Conservation (phyloP, 92 coral and sea anemone genomes). For the Actinostola sp. region DNA sequence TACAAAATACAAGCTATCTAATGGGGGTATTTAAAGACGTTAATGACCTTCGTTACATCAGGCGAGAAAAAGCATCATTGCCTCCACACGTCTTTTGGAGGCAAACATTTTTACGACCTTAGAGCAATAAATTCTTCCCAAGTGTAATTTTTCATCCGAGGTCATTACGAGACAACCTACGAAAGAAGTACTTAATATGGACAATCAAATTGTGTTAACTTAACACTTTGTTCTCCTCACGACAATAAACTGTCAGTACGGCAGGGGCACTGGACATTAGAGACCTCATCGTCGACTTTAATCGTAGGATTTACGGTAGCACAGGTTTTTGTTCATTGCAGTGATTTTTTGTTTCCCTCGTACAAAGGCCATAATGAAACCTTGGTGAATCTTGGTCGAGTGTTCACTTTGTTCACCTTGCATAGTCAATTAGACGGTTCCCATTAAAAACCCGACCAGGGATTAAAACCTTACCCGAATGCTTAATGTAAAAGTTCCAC, state of each 20-base stretch:
- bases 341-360: neutral
- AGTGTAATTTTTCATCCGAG: slow-evolving; percentile 27
- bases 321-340: neutral
- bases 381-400: slow-evolving; percentile 1
- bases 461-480: slow-evolving; percentile 16
- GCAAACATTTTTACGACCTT: slow-evolving; percentile 6
- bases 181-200: slow-evolving; percentile 16
- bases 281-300: slow-evolving; percentile 5
- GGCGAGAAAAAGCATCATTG: slow-evolving; percentile 1
- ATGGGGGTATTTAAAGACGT: slow-evolving; percentile 14
- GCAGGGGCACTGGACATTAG: slow-evolving; percentile 15
- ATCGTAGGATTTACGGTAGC: neutral
- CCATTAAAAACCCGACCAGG: neutral
- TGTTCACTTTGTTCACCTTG: slow-evolving; percentile 24
- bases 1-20: neutral
- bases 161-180: slow-evolving; percentile 12
- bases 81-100: neutral
- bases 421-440: slow-evolving; percentile 6
- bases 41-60: slow-evolving; percentile 15
- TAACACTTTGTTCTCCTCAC: slow-evolving; percentile 26
- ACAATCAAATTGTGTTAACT: slow-evolving; percentile 35
- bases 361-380: slow-evolving; percentile 2
- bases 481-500: slow-evolving; percentile 16
- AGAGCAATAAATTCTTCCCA: neutral
- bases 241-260: slow-evolving; percentile 24